Base-by-base conservation (phyloP, 2,113 vertebrate genomes). In the Cyanoliseus patagonus region DNA sequence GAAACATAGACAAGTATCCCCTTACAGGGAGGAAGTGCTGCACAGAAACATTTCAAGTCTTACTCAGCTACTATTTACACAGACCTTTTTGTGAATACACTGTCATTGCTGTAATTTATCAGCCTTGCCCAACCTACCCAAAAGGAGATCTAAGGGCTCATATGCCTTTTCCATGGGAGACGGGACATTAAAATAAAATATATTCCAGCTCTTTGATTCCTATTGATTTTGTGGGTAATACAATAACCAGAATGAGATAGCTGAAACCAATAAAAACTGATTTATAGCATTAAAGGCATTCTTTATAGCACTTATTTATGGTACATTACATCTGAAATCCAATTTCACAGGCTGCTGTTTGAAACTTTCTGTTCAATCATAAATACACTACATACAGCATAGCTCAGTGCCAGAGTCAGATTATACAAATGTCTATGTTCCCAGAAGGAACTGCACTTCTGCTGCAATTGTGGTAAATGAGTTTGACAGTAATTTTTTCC, bases 301-400 rank as follows among this genome's bases (percentile, higher is more conserved):
- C 97, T 98, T 98, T 98, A 98, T 98, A 97, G 98, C 98, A 98
- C 97, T 98, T 98, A 98, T 98, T 98, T 98, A 98, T 98, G 98
- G 98, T 98, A 98, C 98, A 98, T 98, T 98, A 98, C 98, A 98
- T 98, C 98, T 98, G 97, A 98, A 98, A 98, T 98, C 98, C 98
- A 98, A 98, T 98, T 98, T 98, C 98, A 98, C 98, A 98, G 98
- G 97, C 97, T 98, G 97, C 97, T 98, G 97, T 98, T 97, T 97
- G 97, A 98, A 97, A 98, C 98, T 98, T 98, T 98, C 97, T 98
- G 97, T 97, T 98, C 98, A 98, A 98, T 98, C 98, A 98, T 98
- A 98, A 98, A 98, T 98, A 98, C 87, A 97, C 97, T 97, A 97
- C 96, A 97, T 96, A 96, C 86, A 98, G 97, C 95, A 97, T 91